Evolutionary conservation across 2,888 invertebrate species (phyloP).

Genomic region (Tetranychus piercei): DNA sequence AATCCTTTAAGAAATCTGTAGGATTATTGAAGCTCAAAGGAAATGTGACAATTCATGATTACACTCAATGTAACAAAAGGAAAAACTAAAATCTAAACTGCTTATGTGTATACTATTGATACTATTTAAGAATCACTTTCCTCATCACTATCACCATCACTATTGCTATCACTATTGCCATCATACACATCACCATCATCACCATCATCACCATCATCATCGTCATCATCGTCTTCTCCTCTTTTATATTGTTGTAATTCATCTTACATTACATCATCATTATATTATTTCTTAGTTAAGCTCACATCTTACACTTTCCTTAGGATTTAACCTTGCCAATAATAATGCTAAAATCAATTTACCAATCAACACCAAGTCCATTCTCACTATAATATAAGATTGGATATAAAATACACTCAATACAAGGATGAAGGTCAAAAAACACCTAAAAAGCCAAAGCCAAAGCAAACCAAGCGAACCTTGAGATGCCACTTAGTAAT

Average conservation of each 20-base stretch:
- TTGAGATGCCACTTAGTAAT: no score
- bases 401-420: no score
- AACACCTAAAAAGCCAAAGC: no score
- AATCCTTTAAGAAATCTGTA: no score
- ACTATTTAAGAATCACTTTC: conserved; percentile 1
- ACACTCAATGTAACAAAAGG: background rate
- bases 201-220: background rate
- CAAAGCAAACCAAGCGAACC: no score
- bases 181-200: background rate
- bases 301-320: background rate
- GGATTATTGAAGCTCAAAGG: background rate
- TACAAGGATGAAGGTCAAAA: no score
- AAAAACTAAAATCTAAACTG: background rate
- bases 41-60: background rate
- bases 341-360: background rate
- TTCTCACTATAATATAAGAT: no score
- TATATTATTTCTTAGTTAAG: background rate
- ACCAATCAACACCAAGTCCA: background rate
- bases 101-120: background rate
- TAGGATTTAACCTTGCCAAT: background rate
- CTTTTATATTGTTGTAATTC: background rate
- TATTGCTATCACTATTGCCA: background rate
- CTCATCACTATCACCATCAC: background rate
- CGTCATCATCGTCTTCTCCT: background rate
- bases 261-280: background rate